These are phyloP conservation scores for Polia nebulosa DNA, from an alignment of 2,888 invertebrate species.

Conservation along the genomic window DNA sequence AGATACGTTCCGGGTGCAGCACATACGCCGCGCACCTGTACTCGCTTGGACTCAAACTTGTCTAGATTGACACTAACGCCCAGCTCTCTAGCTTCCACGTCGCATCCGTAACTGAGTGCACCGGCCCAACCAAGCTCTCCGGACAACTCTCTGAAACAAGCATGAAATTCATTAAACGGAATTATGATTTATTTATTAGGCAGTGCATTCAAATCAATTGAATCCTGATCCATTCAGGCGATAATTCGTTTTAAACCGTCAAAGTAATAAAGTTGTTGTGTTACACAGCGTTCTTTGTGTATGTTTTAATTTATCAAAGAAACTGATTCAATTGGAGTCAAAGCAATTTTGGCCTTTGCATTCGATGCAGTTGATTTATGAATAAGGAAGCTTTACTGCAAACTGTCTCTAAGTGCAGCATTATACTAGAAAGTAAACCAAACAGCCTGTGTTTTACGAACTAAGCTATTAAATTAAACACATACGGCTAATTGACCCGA, in stretches of 20 bases:
- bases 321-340: background rate
- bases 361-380: background rate
- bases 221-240: too few relatives aligned
- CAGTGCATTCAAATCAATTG: background rate
- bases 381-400: background rate
- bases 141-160: conserved; percentile 77
- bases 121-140: conserved; percentile 87
- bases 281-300: background rate
- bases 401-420: too few relatives aligned
- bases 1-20: conserved; percentile 93
- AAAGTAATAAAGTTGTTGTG: too few relatives aligned
- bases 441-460: background rate
- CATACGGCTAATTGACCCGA: too few relatives aligned
- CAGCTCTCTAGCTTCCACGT: conserved; percentile 79
- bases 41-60: conserved; percentile 88
- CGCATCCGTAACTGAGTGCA: conserved; percentile 83
- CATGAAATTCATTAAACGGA: conserved; percentile 1
- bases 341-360: background rate
- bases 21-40: conserved; percentile 92
- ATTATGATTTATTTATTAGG: background rate
- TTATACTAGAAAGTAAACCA: background rate
- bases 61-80: conserved; percentile 85
- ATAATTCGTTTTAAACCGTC: background rate
- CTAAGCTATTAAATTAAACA: too few relatives aligned
- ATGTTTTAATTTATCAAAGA: too few relatives aligned